These are phyloP conservation scores for Dicyrtomina minuta DNA, from an alignment of 2,888 invertebrate species.

Conservation along the genomic window DNA sequence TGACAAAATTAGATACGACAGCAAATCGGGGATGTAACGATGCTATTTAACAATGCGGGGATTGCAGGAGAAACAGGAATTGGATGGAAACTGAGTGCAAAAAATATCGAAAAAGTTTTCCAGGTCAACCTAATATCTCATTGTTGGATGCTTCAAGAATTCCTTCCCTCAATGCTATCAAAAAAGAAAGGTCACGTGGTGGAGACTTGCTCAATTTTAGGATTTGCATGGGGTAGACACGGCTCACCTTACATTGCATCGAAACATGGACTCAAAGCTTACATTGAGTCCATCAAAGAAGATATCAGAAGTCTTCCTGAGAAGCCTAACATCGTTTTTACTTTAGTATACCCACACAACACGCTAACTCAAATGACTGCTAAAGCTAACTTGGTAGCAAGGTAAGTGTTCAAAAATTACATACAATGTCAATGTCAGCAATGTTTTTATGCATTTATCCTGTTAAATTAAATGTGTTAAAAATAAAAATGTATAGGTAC, in stretches of 20 bases:
- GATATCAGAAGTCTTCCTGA: conserved; percentile 6
- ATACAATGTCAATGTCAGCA: neutral
- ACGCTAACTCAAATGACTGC: conserved; percentile 9
- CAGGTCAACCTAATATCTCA: neutral
- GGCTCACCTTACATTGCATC: conserved; percentile 38
- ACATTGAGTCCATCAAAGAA: conserved; percentile 20
- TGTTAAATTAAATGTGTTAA: neutral
- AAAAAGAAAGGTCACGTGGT: conserved; percentile 11
- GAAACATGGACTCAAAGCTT: conserved; percentile 25
- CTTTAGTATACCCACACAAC: conserved; percentile 18
- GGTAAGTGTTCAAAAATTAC: neutral
- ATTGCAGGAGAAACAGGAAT: conserved; percentile 7
- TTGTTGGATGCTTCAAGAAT: conserved; percentile 18
- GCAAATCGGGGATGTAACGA: conserved; percentile 20
- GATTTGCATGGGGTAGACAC: conserved; percentile 3
- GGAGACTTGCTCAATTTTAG: conserved; percentile 10
- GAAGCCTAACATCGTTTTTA: neutral
- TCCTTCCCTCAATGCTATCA: conserved; percentile 10
- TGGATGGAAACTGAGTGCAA: conserved; percentile 6
- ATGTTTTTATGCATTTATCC: too few species aligned
- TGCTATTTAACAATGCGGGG: conserved; percentile 25
- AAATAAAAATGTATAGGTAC: neutral
- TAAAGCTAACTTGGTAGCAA: neutral
- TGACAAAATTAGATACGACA: conserved; percentile 1
- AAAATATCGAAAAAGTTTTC: conserved; percentile 2